phyloP scores from a whole-genome alignment of 92 coral and sea anemone species.

The Palythoa grandiflora region DNA sequence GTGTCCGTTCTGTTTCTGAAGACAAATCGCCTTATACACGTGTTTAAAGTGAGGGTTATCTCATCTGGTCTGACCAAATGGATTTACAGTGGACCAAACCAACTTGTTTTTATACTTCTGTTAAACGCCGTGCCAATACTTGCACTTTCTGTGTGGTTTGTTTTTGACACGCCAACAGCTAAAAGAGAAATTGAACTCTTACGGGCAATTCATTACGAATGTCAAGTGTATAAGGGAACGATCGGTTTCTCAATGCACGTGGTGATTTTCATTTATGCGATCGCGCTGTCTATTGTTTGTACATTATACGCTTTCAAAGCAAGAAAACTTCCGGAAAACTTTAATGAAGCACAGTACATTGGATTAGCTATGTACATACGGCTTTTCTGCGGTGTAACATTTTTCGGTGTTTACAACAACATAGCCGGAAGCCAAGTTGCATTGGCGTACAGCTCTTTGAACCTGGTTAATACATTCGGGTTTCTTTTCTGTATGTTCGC shows the following conservation, averaged over 20 bases:
- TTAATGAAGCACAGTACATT: constrained; percentile 81
- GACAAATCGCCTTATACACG: constrained; percentile 75
- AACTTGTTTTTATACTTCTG: constrained; percentile 56
- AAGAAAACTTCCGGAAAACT: constrained; percentile 77
- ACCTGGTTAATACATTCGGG: constrained; percentile 64
- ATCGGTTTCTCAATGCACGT: constrained; percentile 49
- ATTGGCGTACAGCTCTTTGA: constrained; percentile 10
- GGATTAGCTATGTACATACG: constrained; percentile 85
- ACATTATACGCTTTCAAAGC: constrained; percentile 86
- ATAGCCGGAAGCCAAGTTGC: constrained; percentile 45
- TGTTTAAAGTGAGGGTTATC: constrained; percentile 64
- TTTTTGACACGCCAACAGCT: constrained; percentile 66
- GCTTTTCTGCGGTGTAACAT: constrained; percentile 47
- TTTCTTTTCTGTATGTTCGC: constrained; percentile 77
- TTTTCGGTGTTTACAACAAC: constrained; percentile 34
- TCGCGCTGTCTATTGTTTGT: constrained; percentile 60
- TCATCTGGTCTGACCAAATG: constrained; percentile 51
- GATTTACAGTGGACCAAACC: constrained; percentile 60
- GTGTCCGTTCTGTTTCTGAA: constrained; percentile 76
- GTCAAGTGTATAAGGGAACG: constrained; percentile 21
- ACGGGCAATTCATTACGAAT: constrained; percentile 48
- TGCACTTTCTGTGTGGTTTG: constrained; percentile 51
- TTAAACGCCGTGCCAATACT: constrained; percentile 64
- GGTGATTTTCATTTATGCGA: constrained; percentile 50
- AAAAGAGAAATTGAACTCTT: constrained; percentile 55